Conservation (phyloP, 2,797 vertebrate species). For the Lateolabrax maculatus region DNA sequence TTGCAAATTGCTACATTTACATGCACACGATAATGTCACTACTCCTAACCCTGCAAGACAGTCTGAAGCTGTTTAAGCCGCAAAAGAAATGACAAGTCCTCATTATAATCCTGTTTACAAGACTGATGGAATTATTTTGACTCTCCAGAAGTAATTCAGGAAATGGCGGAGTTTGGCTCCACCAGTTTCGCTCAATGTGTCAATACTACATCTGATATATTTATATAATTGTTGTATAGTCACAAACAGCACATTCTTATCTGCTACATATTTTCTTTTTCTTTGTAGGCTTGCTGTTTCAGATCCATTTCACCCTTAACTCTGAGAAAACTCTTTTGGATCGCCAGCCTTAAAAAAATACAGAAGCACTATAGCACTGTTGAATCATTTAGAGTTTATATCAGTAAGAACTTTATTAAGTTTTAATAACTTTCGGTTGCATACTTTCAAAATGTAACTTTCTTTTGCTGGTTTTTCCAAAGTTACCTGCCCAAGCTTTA, state of each 20-base stretch:
- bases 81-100: not conserved
- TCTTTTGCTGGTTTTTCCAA: no score
- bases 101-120: constrained; percentile 26
- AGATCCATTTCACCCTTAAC: not conserved
- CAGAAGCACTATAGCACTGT: no score
- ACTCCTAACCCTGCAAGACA: not conserved
- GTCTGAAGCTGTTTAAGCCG: constrained; percentile 5
- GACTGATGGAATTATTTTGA: constrained; percentile 9
- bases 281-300: not conserved
- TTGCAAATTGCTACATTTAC: constrained; percentile 26
- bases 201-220: not conserved
- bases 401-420: no score
- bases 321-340: not conserved
- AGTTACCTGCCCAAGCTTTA: no score
- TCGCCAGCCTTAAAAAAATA: not conserved
- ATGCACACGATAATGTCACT: not conserved
- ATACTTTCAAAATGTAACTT: no score
- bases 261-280: not conserved
- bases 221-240: not conserved
- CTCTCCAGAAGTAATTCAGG: not conserved
- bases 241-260: not conserved
- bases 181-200: not conserved
- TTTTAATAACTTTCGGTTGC: no score
- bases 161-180: not conserved
- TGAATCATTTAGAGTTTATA: no score